Base-by-base conservation (phyloP, 2,888 invertebrate genomes). In the Campoplex nolae region DNA sequence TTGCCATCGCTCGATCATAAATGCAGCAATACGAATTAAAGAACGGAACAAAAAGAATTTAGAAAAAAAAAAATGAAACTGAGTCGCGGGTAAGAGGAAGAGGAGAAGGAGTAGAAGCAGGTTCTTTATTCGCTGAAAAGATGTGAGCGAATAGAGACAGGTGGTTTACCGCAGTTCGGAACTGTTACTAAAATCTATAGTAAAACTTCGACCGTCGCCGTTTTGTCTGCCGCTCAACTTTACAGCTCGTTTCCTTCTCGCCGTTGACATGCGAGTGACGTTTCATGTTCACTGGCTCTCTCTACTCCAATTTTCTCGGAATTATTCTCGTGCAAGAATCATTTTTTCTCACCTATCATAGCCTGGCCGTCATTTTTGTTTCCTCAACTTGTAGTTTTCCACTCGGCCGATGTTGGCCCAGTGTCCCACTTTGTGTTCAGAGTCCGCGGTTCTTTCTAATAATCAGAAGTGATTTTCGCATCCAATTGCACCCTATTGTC, bases 361-460 rank as follows among this genome's bases (percentile, higher is more conserved):
- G 4, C 13, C 23, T 13, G 23, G 3, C 16, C 13, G 1, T 13
- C 16, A 13, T 13, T 58, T 58, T 28, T 58, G 8, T 28, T 18
- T 45, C 11, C 18, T 23, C 56, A 11, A 3, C 28, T 28, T 8
- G 28, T 13, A 58, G n/a, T 28, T 58, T 58, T 58, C 7, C 11
- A 11, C 9, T 28, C 11, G 0, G 18, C 51, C 6, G 1, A 51
- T 16, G 16, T 11, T 28, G 9, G 1, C 23, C 23, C 56, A 23
- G 9, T 58, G 8, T 6, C 13, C 62, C 6, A 51, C 13, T 79
- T 70, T 23, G 56, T 74, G 58, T 28, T 84, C 70, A 82, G 94
- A 94, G 0, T 0, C 94, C 16, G 11, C 18, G 2, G 6, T 51
- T 51, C 16, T 51, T 45, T 45, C 23, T 23, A 23, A 23, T 23